Evolutionary conservation across 1,140 invertebrate species (phyloP).

Genomic region (Plectrocnemia conspersa): DNA sequence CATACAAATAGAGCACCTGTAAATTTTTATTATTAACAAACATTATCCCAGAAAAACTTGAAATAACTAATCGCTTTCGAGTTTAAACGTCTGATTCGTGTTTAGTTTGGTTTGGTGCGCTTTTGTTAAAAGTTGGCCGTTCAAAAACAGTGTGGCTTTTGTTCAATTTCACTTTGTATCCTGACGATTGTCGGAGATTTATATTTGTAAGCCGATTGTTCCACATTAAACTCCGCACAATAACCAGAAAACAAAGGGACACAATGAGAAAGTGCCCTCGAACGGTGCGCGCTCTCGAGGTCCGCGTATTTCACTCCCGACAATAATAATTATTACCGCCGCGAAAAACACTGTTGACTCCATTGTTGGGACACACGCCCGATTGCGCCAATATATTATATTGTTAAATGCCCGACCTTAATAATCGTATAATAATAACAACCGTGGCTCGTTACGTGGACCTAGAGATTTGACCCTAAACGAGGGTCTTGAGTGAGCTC

Average conservation of each 20-base stretch:
- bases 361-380: constrained; percentile 30
- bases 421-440: not conserved
- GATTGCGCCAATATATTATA: constrained; percentile 18
- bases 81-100: too few species aligned
- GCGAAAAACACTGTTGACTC: constrained; percentile 29
- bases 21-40: too few species aligned
- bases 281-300: constrained; percentile 16
- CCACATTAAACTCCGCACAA: constrained; percentile 21
- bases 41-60: too few species aligned
- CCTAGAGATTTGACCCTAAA: not conserved
- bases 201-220: constrained; percentile 27
- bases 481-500: too few species aligned
- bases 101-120: too few species aligned
- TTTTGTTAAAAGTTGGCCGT: constrained; percentile 20
- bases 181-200: constrained; percentile 22
- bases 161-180: constrained; percentile 26
- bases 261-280: constrained; percentile 28
- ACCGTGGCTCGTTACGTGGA: not conserved
- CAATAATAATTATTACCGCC: constrained; percentile 18
- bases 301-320: constrained; percentile 26
- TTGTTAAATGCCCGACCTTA: not conserved
- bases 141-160: constrained; percentile 26
- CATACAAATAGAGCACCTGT: too few species aligned
- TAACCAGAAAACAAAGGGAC: constrained; percentile 20
- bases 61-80: too few species aligned